Base-by-base conservation (phyloP, 1,140 invertebrate genomes). In the Tetraneura akinire region DNA sequence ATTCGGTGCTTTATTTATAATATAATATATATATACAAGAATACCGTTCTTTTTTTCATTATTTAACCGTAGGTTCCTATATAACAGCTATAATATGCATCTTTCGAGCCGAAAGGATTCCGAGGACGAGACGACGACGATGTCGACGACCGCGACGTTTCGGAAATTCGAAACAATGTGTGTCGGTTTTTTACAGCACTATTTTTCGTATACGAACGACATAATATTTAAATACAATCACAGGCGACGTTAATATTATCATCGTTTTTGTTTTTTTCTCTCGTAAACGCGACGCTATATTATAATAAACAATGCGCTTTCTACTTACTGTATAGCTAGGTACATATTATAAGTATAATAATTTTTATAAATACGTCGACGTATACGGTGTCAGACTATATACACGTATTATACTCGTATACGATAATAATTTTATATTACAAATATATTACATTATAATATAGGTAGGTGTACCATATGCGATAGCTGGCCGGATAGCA, bases 261-360 rank as follows among this genome's bases (percentile, higher is more conserved):
- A 62, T 60, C 21, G 21, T 26, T 62, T 18, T 32, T n/a, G 60
- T 62, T n/a, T n/a, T n/a, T n/a, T n/a, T n/a, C n/a, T n/a, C n/a
- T n/a, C n/a, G n/a, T n/a, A n/a, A n/a, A n/a, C n/a, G n/a, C 18
- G 29, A 32, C 9, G 5, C 60, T 16, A 62, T 62, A 10, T 32
- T 62, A 62, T 62, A 10, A 62, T 62, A 62, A 62, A 62, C 60
- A 62, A 62, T 32, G 16, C 60, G 29, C 60, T 62, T 62, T 62
- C 60, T 62, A 62, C 60, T 62, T 62, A 32, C 60, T n/a, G n/a
- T n/a, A n/a, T n/a, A n/a, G n/a, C n/a, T 62, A 32, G 14, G 3
- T 60, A 8, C 23, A 18, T 13, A 23, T n/a, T 18, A 51, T 51
- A 51, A n/a, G 5, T 51, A 51, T n/a, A 51, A 51, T 51, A 51